Conservation (phyloP, 1,140 invertebrate genomes). For the Drosophila subpulchrella region DNA sequence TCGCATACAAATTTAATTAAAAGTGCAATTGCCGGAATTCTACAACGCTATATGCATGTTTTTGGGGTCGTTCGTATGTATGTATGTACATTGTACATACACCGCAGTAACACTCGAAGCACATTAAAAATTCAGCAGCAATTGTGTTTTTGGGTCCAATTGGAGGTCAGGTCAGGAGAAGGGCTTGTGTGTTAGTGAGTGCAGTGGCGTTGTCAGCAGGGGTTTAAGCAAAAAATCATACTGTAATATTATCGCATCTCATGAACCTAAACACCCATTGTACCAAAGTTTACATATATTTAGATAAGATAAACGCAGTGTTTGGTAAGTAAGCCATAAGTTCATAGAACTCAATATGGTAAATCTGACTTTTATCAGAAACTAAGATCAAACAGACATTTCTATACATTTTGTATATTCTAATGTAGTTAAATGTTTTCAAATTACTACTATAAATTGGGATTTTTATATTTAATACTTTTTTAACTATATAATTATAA, state of each 20-base stretch:
- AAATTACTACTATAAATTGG: too few relatives aligned
- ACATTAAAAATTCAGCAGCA: constrained; percentile 72
- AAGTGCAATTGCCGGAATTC: constrained; percentile 61
- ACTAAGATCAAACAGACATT: too few relatives aligned
- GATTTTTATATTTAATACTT: too few relatives aligned
- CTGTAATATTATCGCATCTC: neutral
- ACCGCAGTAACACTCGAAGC: constrained; percentile 47
- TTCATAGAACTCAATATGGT: too few relatives aligned
- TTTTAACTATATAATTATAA: too few relatives aligned
- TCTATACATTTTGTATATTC: too few relatives aligned
- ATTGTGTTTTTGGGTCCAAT: constrained; percentile 66
- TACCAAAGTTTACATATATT: too few relatives aligned
- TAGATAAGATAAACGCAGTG: neutral
- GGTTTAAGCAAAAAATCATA: too few relatives aligned
- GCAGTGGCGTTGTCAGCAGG: constrained; percentile 17
- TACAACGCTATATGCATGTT: constrained; percentile 21
- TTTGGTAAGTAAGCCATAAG: too few relatives aligned
- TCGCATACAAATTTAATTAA: constrained; percentile 68
- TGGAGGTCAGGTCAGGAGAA: constrained; percentile 66
- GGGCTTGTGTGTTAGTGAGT: neutral
- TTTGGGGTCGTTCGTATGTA: neutral
- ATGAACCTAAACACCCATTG: too few relatives aligned
- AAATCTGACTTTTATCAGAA: too few relatives aligned
- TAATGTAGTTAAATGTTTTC: too few relatives aligned
- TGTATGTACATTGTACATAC: constrained; percentile 2